These are phyloP conservation scores for Scaptodrosophila lebanonensis DNA, from an alignment of 1,140 invertebrate species.

Conservation along the genomic window DNA sequence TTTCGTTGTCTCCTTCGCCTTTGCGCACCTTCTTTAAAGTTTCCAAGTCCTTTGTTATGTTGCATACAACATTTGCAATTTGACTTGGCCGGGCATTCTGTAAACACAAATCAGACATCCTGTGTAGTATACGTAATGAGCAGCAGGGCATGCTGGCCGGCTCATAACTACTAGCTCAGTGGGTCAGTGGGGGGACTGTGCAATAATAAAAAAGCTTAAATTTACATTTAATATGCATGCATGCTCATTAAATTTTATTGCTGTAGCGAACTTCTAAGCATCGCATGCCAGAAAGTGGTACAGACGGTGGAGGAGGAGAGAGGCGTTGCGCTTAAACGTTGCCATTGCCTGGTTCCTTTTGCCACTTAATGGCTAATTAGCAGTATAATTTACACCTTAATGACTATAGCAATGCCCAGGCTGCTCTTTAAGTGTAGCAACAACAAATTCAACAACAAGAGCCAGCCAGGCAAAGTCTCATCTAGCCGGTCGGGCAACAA, in stretches of 20 bases:
- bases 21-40: constrained; percentile 4
- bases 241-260: constrained; percentile 69
- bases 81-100: constrained; percentile 1
- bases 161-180: too few relatives aligned
- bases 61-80: constrained; percentile 1
- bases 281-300: background rate
- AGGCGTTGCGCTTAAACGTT: constrained; percentile 42
- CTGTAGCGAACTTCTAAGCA: constrained; percentile 42
- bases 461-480: too few relatives aligned
- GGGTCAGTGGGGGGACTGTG: too few relatives aligned
- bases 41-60: background rate
- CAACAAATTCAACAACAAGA: constrained; percentile 10
- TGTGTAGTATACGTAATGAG: constrained; percentile 34
- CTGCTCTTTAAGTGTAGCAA: constrained; percentile 38
- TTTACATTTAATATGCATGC: constrained; percentile 49
- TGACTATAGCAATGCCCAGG: constrained; percentile 61
- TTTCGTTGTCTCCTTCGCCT: constrained; percentile 3
- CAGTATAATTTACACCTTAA: constrained; percentile 74
- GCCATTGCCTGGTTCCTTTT: constrained; percentile 28
- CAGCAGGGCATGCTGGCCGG: constrained; percentile 6
- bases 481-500: too few relatives aligned
- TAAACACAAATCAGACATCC: background rate
- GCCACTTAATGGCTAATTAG: constrained; percentile 71
- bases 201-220: constrained; percentile 15
- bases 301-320: background rate